A percentile compares a stretch with the other conserved stretches of the same genome.
These are phyloP conservation scores for Colossoma macropomum DNA, from an alignment of 2,113 vertebrate species.

Conservation along the genomic window DNA sequence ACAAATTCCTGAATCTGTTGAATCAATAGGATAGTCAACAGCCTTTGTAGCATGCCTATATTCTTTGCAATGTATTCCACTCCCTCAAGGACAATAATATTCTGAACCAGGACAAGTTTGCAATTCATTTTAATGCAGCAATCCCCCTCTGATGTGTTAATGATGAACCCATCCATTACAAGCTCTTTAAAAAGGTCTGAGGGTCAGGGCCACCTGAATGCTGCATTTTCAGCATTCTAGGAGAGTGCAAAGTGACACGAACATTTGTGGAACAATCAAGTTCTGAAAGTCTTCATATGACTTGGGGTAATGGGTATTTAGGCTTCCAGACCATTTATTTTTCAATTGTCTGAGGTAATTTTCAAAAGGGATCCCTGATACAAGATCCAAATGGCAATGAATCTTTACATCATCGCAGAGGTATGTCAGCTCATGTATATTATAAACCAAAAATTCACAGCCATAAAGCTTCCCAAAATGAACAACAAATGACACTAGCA, in stretches of 20 bases:
- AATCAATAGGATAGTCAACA: slow-evolving; percentile 33
- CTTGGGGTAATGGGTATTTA: neutral
- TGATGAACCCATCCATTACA: slow-evolving; percentile 6
- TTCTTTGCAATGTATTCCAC: slow-evolving; percentile 28
- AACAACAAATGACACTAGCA: neutral
- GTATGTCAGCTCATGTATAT: neutral
- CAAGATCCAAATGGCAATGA: neutral
- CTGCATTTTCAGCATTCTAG: neutral
- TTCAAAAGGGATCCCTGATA: neutral
- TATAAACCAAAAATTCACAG: neutral
- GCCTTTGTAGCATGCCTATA: slow-evolving; percentile 1
- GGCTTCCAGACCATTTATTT: neutral
- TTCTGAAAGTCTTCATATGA: slow-evolving; percentile 22
- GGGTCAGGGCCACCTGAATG: slow-evolving; percentile 25
- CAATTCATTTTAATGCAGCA: slow-evolving; percentile 16
- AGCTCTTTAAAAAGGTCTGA: neutral
- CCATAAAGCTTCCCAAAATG: slow-evolving; percentile 12
- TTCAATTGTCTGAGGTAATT: slow-evolving; percentile 9
- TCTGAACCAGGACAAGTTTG: slow-evolving; percentile 34
- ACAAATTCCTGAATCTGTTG: slow-evolving; percentile 23
- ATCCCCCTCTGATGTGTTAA: slow-evolving; percentile 25
- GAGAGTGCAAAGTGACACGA: neutral
- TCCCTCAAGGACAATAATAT: slow-evolving; percentile 27
- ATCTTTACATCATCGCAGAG: slow-evolving; percentile 2
- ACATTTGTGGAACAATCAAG: neutral